phyloP scores from a whole-genome alignment of 2,113 vertebrate genomes.

The Aythya baeri region DNA sequence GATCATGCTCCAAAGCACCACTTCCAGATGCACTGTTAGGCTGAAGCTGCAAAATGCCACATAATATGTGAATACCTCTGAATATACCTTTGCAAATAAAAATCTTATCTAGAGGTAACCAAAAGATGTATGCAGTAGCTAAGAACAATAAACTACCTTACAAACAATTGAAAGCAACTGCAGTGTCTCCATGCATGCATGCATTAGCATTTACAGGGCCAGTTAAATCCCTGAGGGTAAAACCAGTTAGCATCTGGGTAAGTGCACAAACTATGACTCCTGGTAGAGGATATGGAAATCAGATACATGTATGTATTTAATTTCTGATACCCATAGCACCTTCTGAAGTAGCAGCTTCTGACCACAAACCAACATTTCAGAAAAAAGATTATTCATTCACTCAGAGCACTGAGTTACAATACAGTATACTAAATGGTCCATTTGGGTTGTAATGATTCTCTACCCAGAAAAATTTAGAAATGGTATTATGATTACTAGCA shows the following conservation, averaged over 20 bases:
- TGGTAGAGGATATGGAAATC: background rate
- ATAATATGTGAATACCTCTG: background rate
- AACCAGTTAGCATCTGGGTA: background rate
- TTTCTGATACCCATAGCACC: background rate
- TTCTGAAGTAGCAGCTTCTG: background rate
- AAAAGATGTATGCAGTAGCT: background rate
- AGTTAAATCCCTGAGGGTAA: background rate
- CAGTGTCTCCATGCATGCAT: background rate
- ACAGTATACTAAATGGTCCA: background rate
- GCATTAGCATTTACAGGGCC: background rate
- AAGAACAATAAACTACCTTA: background rate
- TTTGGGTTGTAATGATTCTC: background rate
- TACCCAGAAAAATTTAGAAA: background rate
- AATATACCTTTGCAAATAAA: background rate
- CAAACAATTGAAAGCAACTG: background rate
- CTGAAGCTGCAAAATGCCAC: constrained; percentile 84
- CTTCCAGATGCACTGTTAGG: constrained; percentile 98
- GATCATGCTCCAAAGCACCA: constrained; percentile 96
- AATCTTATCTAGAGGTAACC: background rate
- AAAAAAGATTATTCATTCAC: background rate
- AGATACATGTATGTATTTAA: background rate
- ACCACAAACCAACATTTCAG: background rate
- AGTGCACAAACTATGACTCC: background rate
- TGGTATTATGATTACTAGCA: background rate
- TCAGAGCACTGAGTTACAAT: background rate